Base-by-base conservation (phyloP, 2,113 vertebrate species). In the Bufo gargarizans region DNA sequence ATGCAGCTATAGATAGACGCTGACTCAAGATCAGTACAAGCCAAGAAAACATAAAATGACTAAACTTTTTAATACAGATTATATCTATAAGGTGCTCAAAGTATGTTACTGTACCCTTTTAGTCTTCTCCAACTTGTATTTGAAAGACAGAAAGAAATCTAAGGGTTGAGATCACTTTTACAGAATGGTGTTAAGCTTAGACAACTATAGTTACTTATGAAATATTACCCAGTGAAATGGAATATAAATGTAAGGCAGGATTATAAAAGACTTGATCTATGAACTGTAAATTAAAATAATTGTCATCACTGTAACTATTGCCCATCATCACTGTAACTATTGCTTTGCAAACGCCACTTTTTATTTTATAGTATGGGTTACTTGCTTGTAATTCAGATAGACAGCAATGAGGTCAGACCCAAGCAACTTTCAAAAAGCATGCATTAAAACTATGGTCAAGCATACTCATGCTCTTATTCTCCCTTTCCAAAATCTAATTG, bases 401-500 rank as follows among this genome's bases (percentile, higher is more conserved):
- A 69, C 59, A 86, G 49, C 49, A 19, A 53, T 82, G 50, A 59
- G 77, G 77, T 59, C 78, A 82, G 49, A 22, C 61, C 65, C 53
- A 43, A 53, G 53, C 2, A 3, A 13, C 56, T 19, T 61, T 33
- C 77, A 56, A 65, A 67, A 49, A 83, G 11, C 58, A 55, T 82
- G 0, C 63, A 12, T 63, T 59, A 17, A 61, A 65, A n/a, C n/a
- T 6, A 11, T 58, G 20, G 49, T 50, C 74, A 77, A 77, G 9
- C 0, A 0, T 6, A 0, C 1, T 8, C 0, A 4, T 78, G 56
- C 58, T 19, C 47, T 69, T 22, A 53, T 50, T 45, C 17, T 0
- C 2, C 10, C 4, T 80, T 65, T 78, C 61, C 4, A 20, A 33
- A 90, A 89, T 87, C 16, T 47, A 85, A 83, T 87, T 67, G 84